Base-by-base conservation (phyloP, 2,113 vertebrate genomes). In the Triplophysa rosa region DNA sequence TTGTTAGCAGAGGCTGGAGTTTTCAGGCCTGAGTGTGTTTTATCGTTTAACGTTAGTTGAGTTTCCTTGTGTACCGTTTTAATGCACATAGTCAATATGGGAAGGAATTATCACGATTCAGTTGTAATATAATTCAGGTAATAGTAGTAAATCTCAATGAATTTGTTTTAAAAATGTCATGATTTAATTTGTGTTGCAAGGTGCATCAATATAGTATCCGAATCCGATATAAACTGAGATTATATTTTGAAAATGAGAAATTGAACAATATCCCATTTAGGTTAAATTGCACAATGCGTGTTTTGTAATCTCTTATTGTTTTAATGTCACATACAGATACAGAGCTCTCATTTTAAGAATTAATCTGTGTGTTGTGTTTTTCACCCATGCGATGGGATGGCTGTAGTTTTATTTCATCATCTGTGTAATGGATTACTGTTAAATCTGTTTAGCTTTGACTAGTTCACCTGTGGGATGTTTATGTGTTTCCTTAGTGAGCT, bases 401-500 rank as follows among this genome's bases (percentile, higher is more conserved):
- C 14, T 80, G 5, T 40, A 47, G 67, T 17, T 5, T 70, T n/a
- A n/a, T n/a, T n/a, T 52, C 1, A 33, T 29, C 8, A 9, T 21
- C 26, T 12, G 19, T 23, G 17, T 52, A 8, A 42, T 42, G 75
- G 61, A 67, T 82, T 78, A 62, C n/a, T 16, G 61, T 17, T 12
- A 23, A 49, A 78, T 81, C 83, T 85, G 40, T 12, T 63, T 52
- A 71, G 0, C 11, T 73, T 24, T 14, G 1, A 3, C 67, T 8
- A 16, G 7, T 42, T 42, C 65, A 2, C 17, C 69, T 21, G 24
- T 21, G 0, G 26, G 26, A 26, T 47, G 66, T 68, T 29, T 71
- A 11, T 9, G 16, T 69, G 42, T 47, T 68, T 68, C 66, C 42
- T 2, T 17, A 4, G 2, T 1, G 8, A 14, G 0, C 6, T 11